A percentile compares a stretch with the other conserved stretches of the same genome.
These are phyloP conservation scores for Porites cylindrica DNA, from an alignment of 92 coral and sea anemone genomes.

Conservation along the genomic window DNA sequence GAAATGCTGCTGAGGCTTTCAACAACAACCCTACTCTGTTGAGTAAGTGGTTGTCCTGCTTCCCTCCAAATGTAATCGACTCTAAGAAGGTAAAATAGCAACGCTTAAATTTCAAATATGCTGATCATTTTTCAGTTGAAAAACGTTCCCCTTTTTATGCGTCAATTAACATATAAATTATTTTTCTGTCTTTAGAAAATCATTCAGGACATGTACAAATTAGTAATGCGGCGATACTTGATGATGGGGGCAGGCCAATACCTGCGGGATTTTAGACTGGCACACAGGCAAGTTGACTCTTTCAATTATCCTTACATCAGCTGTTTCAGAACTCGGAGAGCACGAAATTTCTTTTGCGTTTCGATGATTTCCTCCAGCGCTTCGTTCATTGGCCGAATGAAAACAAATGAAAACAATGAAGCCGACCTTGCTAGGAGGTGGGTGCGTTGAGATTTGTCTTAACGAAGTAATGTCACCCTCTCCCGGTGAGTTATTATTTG, in stretches of 20 bases:
- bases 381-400: too few relatives aligned
- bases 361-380: too few relatives aligned
- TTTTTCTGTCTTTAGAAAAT: not conserved
- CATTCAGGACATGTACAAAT: not conserved
- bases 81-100: not conserved
- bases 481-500: too few relatives aligned
- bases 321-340: too few relatives aligned
- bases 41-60: conserved; percentile 29
- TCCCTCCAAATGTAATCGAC: not conserved
- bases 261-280: not conserved
- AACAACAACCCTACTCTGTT: not conserved
- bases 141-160: not conserved
- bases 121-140: not conserved
- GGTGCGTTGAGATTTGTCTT: too few relatives aligned
- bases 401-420: too few relatives aligned
- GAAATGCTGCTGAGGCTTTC: not conserved
- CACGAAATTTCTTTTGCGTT: too few relatives aligned
- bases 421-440: too few relatives aligned
- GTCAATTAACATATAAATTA: not conserved
- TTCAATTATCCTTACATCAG: too few relatives aligned
- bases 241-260: not conserved
- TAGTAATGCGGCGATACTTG: not conserved
- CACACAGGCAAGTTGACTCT: not conserved
- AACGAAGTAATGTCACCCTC: too few relatives aligned
- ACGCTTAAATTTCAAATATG: not conserved